These are phyloP conservation scores for Deroplatys truncata DNA, from an alignment of 2,888 invertebrate species.

Conservation along the genomic window DNA sequence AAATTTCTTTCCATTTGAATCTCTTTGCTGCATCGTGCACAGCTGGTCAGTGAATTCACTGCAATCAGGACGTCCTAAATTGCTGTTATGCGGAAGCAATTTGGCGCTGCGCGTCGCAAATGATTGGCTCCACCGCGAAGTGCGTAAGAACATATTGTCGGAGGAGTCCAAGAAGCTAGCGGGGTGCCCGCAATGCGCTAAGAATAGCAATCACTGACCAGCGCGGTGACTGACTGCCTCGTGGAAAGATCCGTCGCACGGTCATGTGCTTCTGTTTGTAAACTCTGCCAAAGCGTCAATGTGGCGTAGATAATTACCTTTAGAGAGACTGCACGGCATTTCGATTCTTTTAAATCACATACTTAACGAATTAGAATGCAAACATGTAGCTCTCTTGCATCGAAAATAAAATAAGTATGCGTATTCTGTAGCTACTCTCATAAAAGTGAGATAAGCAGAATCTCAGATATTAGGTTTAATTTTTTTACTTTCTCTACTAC, in stretches of 20 bases:
- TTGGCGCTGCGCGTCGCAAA: too few species aligned
- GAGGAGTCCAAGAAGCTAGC: neutral
- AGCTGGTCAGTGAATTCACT: neutral
- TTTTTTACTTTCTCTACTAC: too few species aligned
- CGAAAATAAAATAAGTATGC: too few species aligned
- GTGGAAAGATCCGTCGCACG: neutral
- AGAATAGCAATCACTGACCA: neutral
- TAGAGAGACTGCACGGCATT: neutral
- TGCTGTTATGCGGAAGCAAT: neutral
- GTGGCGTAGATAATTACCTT: neutral
- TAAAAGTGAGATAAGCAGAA: too few species aligned
- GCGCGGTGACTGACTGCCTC: neutral
- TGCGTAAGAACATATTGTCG: neutral
- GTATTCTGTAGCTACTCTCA: too few species aligned
- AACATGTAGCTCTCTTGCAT: too few species aligned
- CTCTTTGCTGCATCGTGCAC: too few species aligned
- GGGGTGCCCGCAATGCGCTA: neutral
- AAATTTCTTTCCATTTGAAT: too few species aligned
- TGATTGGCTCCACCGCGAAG: neutral
- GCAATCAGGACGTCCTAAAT: neutral
- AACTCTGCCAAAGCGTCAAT: neutral
- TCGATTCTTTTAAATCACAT: too few species aligned
- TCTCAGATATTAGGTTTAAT: too few species aligned
- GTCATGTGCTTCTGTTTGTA: constrained; percentile 11
- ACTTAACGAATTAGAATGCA: too few species aligned